These are phyloP conservation scores for Barbus barbus DNA, from an alignment of 2,113 vertebrate genomes.

Conservation along the genomic window DNA sequence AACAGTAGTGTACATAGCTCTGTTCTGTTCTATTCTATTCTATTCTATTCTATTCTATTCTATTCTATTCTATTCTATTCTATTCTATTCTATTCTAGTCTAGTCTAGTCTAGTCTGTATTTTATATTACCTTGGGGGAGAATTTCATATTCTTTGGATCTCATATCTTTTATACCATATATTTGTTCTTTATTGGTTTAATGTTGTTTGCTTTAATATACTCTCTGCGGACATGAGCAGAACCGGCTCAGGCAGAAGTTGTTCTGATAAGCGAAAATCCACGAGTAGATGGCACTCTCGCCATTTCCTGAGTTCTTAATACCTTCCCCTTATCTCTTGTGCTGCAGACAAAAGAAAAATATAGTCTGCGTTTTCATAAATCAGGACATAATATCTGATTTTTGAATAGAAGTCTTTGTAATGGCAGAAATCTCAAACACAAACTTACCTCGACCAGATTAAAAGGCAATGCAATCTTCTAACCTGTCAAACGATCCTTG, in stretches of 20 bases:
- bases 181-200: constrained; percentile 11
- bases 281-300: constrained; percentile 34
- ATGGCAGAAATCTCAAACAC: constrained; percentile 24
- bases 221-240: constrained; percentile 12
- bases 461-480: constrained; percentile 33
- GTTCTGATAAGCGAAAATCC: constrained; percentile 28
- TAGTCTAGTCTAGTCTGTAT: background rate
- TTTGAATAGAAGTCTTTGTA: constrained; percentile 28
- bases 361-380: constrained; percentile 30
- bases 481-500: constrained; percentile 29
- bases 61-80: background rate
- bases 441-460: background rate
- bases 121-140: too few relatives aligned
- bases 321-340: constrained; percentile 28
- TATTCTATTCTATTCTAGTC: background rate
- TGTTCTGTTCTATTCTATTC: too few relatives aligned
- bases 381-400: constrained; percentile 16
- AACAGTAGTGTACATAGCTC: too few relatives aligned
- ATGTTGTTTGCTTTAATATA: constrained; percentile 43
- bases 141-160: background rate
- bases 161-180: constrained; percentile 15
- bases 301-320: constrained; percentile 44
- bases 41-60: background rate
- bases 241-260: constrained; percentile 18
- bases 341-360: constrained; percentile 35